These are phyloP conservation scores for Harpalus rubripes DNA, from an alignment of 2,888 invertebrate species.

Conservation along the genomic window DNA sequence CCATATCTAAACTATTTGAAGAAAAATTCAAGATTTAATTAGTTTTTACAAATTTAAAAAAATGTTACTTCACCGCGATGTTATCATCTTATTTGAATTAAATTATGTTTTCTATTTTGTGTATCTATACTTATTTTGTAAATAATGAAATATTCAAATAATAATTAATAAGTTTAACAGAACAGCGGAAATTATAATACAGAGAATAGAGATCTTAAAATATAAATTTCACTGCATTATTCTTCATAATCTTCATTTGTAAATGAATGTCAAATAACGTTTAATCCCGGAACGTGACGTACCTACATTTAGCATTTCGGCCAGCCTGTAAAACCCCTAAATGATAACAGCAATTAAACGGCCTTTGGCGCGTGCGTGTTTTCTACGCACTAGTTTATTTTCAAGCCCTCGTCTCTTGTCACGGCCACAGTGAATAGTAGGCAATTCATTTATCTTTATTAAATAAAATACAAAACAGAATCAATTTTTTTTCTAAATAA, in stretches of 20 bases:
- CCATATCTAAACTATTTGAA: too few relatives aligned
- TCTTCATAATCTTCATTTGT: conserved; percentile 61
- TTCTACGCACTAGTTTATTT: conserved; percentile 32
- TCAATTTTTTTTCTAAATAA: neutral
- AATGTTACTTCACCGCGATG: too few relatives aligned
- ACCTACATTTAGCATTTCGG: conserved; percentile 9
- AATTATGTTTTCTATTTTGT: too few relatives aligned
- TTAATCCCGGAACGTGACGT: conserved; percentile 49
- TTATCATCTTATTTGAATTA: too few relatives aligned
- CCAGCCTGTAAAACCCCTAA: conserved; percentile 43
- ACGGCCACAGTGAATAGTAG: neutral
- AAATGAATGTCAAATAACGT: conserved; percentile 61
- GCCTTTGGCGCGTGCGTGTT: conserved; percentile 38
- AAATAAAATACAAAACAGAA: conserved; percentile 2
- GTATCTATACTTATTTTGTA: too few relatives aligned
- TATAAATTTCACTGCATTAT: conserved; percentile 51
- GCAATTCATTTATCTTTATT: conserved; percentile 1
- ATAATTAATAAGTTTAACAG: too few relatives aligned
- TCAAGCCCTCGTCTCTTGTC: neutral
- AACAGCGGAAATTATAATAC: too few relatives aligned
- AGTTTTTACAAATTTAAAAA: too few relatives aligned
- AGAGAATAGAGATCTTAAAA: too few relatives aligned
- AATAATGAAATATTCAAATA: neutral
- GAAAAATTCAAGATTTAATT: too few relatives aligned
- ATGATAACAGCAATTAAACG: conserved; percentile 53